These are phyloP conservation scores for Litoditis marina DNA, from an alignment of 2,888 invertebrate genomes.

Conservation along the genomic window DNA sequence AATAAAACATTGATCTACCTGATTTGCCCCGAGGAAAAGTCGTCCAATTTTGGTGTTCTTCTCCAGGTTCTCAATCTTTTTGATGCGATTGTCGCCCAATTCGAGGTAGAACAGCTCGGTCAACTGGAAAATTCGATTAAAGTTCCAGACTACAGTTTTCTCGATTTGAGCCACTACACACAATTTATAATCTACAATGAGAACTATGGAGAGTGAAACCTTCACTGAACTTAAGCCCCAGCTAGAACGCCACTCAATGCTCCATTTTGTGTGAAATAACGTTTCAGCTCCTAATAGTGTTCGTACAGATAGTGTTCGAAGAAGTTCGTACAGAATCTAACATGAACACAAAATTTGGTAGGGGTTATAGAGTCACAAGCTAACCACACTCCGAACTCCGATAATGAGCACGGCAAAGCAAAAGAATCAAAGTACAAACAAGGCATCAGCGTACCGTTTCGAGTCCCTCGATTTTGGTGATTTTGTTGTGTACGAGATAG, in stretches of 20 bases:
- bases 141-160: background rate
- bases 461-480: slow-evolving; percentile 63
- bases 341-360: no score
- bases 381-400: no score
- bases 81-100: slow-evolving; percentile 85
- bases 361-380: no score
- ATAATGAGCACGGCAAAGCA: no score
- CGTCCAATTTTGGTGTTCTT: slow-evolving; percentile 26
- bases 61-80: slow-evolving; percentile 62
- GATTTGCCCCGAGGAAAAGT: slow-evolving; percentile 90
- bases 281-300: no score
- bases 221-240: background rate
- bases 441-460: no score
- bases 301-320: no score
- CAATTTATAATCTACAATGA: background rate
- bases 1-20: slow-evolving; percentile 74
- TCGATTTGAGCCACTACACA: background rate
- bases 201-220: background rate
- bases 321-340: no score
- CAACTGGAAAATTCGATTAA: no score
- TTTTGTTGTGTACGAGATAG: slow-evolving; percentile 66
- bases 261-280: no score
- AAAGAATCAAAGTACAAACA: no score
- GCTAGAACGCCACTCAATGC: no score
- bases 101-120: slow-evolving; percentile 79